These are phyloP conservation scores for Nymphicus hollandicus DNA, from an alignment of 2,113 vertebrate species.

Conservation along the genomic window DNA sequence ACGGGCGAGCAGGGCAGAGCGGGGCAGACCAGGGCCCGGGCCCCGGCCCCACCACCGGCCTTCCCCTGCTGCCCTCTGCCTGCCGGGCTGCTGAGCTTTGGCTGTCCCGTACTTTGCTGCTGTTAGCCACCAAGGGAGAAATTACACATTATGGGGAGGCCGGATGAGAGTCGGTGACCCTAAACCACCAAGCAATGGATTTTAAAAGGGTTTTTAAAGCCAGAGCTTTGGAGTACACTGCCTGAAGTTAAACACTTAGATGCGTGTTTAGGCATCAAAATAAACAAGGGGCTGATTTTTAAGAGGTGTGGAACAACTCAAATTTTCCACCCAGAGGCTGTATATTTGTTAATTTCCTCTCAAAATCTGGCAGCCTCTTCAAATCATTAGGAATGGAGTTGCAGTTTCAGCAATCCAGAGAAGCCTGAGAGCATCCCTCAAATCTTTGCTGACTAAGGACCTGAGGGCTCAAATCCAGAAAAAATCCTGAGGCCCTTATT, in stretches of 20 bases:
- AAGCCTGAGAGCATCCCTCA: neutral
- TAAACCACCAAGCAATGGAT: neutral
- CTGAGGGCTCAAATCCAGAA: neutral
- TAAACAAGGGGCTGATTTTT: neutral
- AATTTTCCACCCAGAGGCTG: neutral
- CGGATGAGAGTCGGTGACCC: neutral
- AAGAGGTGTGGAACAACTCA: neutral
- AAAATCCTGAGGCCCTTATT: neutral
- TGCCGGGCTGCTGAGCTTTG: neutral
- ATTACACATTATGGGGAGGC: neutral
- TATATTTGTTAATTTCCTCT: neutral
- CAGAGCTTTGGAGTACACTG: neutral
- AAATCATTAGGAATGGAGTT: neutral
- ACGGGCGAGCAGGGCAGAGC: neutral
- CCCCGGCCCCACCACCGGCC: too few species aligned
- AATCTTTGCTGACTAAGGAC: neutral
- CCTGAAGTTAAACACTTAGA: neutral
- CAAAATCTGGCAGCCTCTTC: neutral
- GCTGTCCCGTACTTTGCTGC: neutral
- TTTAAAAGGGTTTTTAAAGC: neutral
- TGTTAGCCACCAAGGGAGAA: neutral
- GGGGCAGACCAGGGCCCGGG: rapidly evolving
- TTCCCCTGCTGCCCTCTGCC: neutral
- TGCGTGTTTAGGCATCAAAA: neutral
- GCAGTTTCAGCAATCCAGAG: neutral